Evolutionary conservation across 2,797 vertebrate genomes (phyloP), one percentile per base, ranked within the genome.

Genomic region (Pogoniulus pusillus): DNA sequence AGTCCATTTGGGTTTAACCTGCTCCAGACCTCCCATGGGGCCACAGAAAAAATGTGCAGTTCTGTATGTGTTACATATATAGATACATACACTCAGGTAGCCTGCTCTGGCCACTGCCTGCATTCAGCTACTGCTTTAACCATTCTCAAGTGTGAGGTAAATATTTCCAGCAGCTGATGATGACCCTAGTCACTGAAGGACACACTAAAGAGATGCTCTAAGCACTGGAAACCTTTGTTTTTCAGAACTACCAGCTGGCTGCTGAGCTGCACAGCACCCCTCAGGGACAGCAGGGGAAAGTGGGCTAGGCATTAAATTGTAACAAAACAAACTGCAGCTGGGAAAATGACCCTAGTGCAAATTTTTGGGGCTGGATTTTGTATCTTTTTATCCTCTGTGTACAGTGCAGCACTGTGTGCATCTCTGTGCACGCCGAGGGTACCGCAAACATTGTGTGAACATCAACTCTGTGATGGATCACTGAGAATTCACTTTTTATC

Each of bases 321-420:
- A 64, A 57, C 64, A 64, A 95, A 93, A 83, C 47, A 73, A 93
- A 88, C 71, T 72, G 54, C 85, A 70, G 79, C 74, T 90, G 93
- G 90, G 84, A 91, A 92, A 88, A 51, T 64, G 57, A 89, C 89
- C 82, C 85, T 39, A 24, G 30, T 39, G 74, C n/a, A 5, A 1
- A n/a, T 53, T 62, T 76, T 54, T 2, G 32, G 47, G 47, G 64
- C 88, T 79, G 84, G 16, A 79, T 79, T 88, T 88, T 79, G 17
- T 85, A 60, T 57, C 78, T 70, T 32, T 71, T 63, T 78, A 12
- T 74, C 89, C 85, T 82, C 73, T 29, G 45, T 22, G 57, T 78
- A 47, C 32, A 7, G 57, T 72, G 47, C 35, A 10, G 76, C 22
- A 0, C 47, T 2, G 30, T 29, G 69, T 15, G n/a, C 84, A 45